Evolutionary conservation across 2,113 vertebrate species (phyloP).

Genomic region (Pteropus alecto): DNA sequence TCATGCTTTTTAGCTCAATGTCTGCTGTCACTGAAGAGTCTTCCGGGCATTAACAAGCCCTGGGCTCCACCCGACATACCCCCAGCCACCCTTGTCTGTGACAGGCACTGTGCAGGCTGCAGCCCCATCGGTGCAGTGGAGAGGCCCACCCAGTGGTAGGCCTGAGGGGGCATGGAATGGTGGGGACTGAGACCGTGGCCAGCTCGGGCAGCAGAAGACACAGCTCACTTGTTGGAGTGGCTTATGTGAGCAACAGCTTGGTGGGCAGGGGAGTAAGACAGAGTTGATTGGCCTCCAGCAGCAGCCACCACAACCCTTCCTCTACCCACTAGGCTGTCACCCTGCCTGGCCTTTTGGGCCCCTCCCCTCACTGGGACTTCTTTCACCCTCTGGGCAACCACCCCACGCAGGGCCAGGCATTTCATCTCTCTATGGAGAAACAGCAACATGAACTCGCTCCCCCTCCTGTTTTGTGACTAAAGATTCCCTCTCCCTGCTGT

Average conservation of each 20-base stretch:
- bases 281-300: no score
- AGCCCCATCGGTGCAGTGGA: background rate
- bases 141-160: background rate
- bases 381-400: background rate
- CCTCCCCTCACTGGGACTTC: background rate
- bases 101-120: background rate
- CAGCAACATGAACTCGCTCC: background rate
- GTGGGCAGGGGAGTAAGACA: background rate
- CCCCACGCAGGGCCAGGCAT: background rate
- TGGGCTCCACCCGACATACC: background rate
- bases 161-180: background rate
- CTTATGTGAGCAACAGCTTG: background rate
- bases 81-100: background rate
- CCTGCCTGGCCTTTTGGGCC: background rate
- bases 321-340: accelerated
- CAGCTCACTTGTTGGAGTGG: background rate
- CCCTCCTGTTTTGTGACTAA: background rate
- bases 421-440: background rate
- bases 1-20: background rate
- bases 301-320: no score
- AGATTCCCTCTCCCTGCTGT: background rate
- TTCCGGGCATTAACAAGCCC: background rate
- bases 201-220: background rate
- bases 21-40: background rate
- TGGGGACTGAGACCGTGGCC: conserved; percentile 81